Percentiles rank a stretch among this genome's conserved stretches.
These are phyloP conservation scores for Corythornis madagascariensis DNA, from an alignment of 2,113 vertebrate genomes.

Conservation along the genomic window DNA sequence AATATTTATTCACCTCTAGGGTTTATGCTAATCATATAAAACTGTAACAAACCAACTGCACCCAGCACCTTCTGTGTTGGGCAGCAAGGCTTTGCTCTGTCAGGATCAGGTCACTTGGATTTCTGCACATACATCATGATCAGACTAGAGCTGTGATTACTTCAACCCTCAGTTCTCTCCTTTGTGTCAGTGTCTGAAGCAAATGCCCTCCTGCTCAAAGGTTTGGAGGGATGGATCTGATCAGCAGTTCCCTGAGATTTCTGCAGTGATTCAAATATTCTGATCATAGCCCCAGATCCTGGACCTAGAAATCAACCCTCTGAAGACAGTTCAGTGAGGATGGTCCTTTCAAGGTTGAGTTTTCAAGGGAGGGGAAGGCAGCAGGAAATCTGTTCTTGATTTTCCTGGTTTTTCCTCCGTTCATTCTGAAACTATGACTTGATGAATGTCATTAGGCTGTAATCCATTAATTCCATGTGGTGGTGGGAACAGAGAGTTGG, in stretches of 20 bases:
- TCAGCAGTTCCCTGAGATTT: constrained; percentile 43
- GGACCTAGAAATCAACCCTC: background rate
- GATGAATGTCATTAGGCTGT: constrained; percentile 88
- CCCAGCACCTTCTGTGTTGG: background rate
- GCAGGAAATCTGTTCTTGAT: background rate
- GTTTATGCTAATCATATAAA: constrained; percentile 9
- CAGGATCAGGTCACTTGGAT: background rate
- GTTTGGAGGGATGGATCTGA: background rate
- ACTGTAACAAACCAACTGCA: background rate
- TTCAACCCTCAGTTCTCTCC: background rate
- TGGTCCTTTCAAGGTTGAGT: background rate
- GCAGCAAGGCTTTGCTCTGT: background rate
- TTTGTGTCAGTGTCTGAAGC: background rate
- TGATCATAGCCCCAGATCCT: background rate
- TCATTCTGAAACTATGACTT: constrained; percentile 86
- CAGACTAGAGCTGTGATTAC: background rate
- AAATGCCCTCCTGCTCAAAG: background rate
- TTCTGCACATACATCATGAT: background rate
- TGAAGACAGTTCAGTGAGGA: background rate
- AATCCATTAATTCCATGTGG: constrained; percentile 80
- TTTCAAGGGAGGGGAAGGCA: background rate
- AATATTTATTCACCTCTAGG: constrained; percentile 22
- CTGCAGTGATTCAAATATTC: background rate
- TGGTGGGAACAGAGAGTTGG: constrained; percentile 82
- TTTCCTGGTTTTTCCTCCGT: background rate